Evolutionary conservation across 1,140 invertebrate genomes (phyloP), one percentile per base, ranked within the genome.

Genomic region (Cydia fagiglandana): DNA sequence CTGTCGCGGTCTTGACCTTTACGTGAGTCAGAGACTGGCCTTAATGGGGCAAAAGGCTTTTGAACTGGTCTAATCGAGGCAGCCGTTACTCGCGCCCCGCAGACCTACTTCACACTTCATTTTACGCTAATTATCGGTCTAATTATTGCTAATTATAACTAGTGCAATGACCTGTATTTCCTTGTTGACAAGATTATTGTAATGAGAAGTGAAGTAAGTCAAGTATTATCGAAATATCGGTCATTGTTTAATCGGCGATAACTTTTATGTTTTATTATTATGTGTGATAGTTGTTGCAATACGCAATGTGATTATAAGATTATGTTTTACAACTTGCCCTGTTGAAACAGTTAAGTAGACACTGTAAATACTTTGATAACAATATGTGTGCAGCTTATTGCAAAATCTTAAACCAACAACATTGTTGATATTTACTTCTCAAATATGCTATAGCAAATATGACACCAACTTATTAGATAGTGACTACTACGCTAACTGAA

Each of bases 11-110:
- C 85, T 78, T 90, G 87, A 89, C 86, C 87, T 88, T 88, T 83
- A 13, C 24, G 64, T 88, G 83, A 89, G 77, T 84, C 84, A 89
- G 78, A 45, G 28, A 30, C 17, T 77, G 82, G 73, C 83, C 78
- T 80, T 84, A 86, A 78, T 90, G 81, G 86, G 84, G 81, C 84
- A 88, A 86, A 70, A 87, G 84, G 84, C 81, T 73, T 78, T 83
- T 87, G 87, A 88, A 88, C 87, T 87, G 73, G 53, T 38, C 15
- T 64, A 28, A 64, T 15, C 47, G 13, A 79, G 41, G 4, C 30
- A 38, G 80, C 79, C 78, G 81, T 87, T 85, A 86, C 76, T 84
- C 76, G 66, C 77, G 77, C 75, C 78, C 80, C 73, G 73, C n/a
- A 80, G 80, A 82, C 78, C 47, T 53, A 76, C 20, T 76, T 76